A percentile compares a stretch with the other conserved stretches of the same genome.
Evolutionary conservation across 1,140 invertebrate species (phyloP).

Genomic region (Danaus melanippus): DNA sequence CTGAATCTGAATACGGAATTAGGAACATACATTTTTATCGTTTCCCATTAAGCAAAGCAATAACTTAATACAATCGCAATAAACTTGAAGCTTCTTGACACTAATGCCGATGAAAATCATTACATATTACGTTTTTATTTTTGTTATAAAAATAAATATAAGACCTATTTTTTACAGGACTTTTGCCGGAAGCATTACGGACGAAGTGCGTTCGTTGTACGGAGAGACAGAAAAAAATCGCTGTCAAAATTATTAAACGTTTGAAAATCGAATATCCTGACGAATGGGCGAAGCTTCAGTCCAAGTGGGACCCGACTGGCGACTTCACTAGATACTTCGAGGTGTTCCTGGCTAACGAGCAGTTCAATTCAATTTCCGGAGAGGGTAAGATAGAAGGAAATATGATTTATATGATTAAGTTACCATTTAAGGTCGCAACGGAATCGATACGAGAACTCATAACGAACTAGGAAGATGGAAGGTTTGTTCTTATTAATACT

Average conservation of each 20-base stretch:
- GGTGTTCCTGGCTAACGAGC: slow-evolving; percentile 60
- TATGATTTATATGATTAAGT: too few relatives aligned
- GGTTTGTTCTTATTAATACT: too few relatives aligned
- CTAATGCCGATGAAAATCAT: background rate
- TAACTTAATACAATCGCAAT: too few relatives aligned
- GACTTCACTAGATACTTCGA: slow-evolving; percentile 71
- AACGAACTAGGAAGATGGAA: too few relatives aligned
- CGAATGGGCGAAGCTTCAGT: slow-evolving; percentile 72
- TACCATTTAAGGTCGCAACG: too few relatives aligned
- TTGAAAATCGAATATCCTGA: slow-evolving; percentile 74
- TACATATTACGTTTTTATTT: background rate
- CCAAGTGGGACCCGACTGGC: slow-evolving; percentile 75
- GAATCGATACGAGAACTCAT: too few relatives aligned
- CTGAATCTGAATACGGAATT: too few relatives aligned
- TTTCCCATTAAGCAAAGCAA: too few relatives aligned
- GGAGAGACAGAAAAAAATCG: slow-evolving; percentile 73
- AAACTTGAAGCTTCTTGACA: too few relatives aligned
- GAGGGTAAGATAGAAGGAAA: slow-evolving; percentile 17
- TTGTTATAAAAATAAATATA: slow-evolving; percentile 4
- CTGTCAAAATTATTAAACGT: slow-evolving; percentile 69
- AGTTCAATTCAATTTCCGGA: slow-evolving; percentile 53
- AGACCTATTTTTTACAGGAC: slow-evolving; percentile 59
- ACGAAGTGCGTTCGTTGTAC: slow-evolving; percentile 76
- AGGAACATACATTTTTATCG: too few relatives aligned
- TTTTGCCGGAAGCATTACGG: slow-evolving; percentile 76